Evolutionary conservation across 2,888 invertebrate genomes (phyloP).

Genomic region (Cerceris ruficornis): DNA sequence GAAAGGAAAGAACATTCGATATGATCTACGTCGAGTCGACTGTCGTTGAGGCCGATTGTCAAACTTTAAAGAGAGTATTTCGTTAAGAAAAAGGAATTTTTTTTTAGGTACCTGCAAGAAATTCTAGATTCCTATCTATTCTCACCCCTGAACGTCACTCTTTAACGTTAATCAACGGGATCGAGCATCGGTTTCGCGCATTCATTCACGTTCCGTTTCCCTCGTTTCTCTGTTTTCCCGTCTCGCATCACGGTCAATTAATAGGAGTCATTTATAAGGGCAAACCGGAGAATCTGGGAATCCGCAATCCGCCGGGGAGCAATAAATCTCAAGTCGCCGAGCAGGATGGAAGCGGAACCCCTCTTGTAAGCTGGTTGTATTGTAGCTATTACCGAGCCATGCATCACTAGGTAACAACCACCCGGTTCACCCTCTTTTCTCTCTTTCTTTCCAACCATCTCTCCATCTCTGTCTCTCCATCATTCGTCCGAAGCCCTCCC

Average conservation of each 20-base stretch:
- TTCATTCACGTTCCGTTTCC: conserved; percentile 20
- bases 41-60: conserved; percentile 10
- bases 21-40: too few species aligned
- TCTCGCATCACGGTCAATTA: conserved; percentile 76
- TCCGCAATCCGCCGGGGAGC: conserved; percentile 78
- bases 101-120: too few species aligned
- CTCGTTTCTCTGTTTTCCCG: conserved; percentile 38
- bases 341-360: conserved; percentile 76
- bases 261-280: conserved; percentile 81
- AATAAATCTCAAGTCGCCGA: conserved; percentile 80
- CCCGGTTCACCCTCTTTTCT: conserved; percentile 67
- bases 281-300: conserved; percentile 80
- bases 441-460: conserved; percentile 27
- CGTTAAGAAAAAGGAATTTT: too few species aligned
- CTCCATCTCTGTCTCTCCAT: conserved; percentile 32
- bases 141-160: conserved; percentile 3
- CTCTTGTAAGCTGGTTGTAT: conserved; percentile 81
- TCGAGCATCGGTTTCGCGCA: background rate
- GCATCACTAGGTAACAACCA: conserved; percentile 81
- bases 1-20: too few species aligned
- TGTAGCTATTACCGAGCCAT: conserved; percentile 81
- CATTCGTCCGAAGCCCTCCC: conserved; percentile 2
- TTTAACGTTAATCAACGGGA: conserved; percentile 2
- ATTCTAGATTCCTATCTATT: too few species aligned
- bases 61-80: background rate